Evolutionary conservation across 2,888 invertebrate species (phyloP), one percentile per base, ranked within the genome.

Genomic region (Erebia epiphron): DNA sequence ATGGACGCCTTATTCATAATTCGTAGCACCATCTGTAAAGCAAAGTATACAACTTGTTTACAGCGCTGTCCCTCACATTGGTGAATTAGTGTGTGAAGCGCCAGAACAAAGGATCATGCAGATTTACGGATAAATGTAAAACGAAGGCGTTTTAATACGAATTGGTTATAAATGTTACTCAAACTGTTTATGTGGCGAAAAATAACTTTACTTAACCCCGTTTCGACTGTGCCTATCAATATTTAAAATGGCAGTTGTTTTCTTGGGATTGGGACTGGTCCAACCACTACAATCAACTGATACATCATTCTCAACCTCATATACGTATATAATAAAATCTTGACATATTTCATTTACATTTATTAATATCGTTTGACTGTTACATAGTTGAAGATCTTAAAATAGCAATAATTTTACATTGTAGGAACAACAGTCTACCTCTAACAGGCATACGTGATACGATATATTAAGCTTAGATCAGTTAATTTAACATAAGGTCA

Each of bases 71-170:
- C 5, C 43, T 66, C 66, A 66, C 66, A 57, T 54, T 21, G 56
- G 43, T 70, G 61, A 65, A 61, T 54, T 56, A 65, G 56, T 70
- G 61, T 65, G 54, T 65, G 43, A 26, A 65, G 49, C n/a, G 49
- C 9, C 41, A 41, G 72, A 70, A 73, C 70, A 70, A 70, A 73
- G 70, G 46, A 54, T 63, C 52, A 18, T 57, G 60, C 43, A 58
- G 69, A 67, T 54, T 69, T 67, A 67, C 61, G 52, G 41, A 52
- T n/a, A 61, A 49, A 49, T 21, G 52, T 41, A 14, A 57, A 21
- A 43, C 58, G 13, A 18, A 52, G 57, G 46, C 61, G 50, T 67
- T 60, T 35, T 43, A 64, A 58, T 50, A 43, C 56, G 35, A 41
- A 57, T 56, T 18, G 41, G 10, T 11, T 41, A 14, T 65, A 43